Evolutionary conservation across 2,797 vertebrate genomes (phyloP), one percentile per base, ranked within the genome.

Genomic region (Notolabrus celidotus): DNA sequence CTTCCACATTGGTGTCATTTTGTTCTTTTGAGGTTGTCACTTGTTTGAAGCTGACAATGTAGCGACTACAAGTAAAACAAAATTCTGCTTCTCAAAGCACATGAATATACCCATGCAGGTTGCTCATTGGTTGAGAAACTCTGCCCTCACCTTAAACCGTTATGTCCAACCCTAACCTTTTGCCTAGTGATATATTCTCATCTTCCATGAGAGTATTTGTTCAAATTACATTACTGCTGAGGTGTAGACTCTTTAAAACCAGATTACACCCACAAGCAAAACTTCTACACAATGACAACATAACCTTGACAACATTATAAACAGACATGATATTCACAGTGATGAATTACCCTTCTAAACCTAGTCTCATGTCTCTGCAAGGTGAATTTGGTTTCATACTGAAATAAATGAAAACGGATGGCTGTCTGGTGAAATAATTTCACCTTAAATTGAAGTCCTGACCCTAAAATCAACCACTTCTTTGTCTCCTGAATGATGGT

Each of bases 401-500:
- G 59, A 73, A 62, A 77, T 71, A 58, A 55, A 69, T 61, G 46
- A 62, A 68, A 70, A 60, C 7, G 60, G 76, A 70, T 76, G 46
- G 38, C 59, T 69, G 60, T 15, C 64, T 72, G 46, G 23, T 67
- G n/a, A 42, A 68, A 61, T 23, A 19, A 64, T 61, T 75, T 55
- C 53, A 74, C 55, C 58, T 74, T 54, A 66, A 67, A 63, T 45
- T 47, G 41, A 74, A 69, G 58, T 67, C 54, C 19, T 73, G 61
- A 57, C 61, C 53, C n/a, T 54, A 29, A 58, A 71, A 71, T 56
- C 65, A 74, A 67, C 38, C 47, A 58, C 58, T 43, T 64, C 56
- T 42, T 56, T 60, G 41, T 60, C 45, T 25, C 50, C 17, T 29
- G 12, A 61, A 33, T 10, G 45, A 39, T 20, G 25, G 46, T 33